A percentile compares a stretch with the other conserved stretches of the same genome.
phyloP scores from a whole-genome alignment of 1,140 invertebrate species.

The Polypedilum vanderplanki region DNA sequence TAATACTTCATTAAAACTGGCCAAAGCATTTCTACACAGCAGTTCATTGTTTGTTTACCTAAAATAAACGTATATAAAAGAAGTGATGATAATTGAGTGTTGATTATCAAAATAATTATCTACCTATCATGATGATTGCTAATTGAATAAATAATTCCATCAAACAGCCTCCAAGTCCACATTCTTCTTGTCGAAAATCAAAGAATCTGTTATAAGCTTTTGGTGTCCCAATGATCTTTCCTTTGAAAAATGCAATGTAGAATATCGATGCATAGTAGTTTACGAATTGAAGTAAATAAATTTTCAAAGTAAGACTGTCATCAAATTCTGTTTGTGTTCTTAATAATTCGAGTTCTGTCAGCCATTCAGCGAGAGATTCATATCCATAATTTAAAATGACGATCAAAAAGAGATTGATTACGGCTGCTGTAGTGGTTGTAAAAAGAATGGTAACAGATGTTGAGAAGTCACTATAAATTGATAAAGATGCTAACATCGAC shows the following conservation, averaged over 20 bases:
- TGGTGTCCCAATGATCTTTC: slow-evolving; percentile 82
- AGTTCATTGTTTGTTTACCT: slow-evolving; percentile 88
- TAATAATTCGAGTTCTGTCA: slow-evolving; percentile 90
- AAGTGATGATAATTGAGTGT: background rate
- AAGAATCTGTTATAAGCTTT: slow-evolving; percentile 69
- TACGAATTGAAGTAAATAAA: slow-evolving; percentile 95
- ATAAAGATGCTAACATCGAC: slow-evolving; percentile 68
- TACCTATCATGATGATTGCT: slow-evolving; percentile 88
- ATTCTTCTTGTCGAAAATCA: slow-evolving; percentile 77
- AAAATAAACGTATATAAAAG: background rate
- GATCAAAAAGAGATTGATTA: slow-evolving; percentile 80
- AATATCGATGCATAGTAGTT: slow-evolving; percentile 99
- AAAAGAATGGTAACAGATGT: slow-evolving; percentile 70
- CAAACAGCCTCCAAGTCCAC: slow-evolving; percentile 81
- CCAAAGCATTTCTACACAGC: slow-evolving; percentile 71
- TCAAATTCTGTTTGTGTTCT: slow-evolving; percentile 97
- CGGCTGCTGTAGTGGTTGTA: slow-evolving; percentile 75
- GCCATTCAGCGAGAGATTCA: slow-evolving; percentile 66
- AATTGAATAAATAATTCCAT: slow-evolving; percentile 89
- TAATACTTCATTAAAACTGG: slow-evolving; percentile 67
- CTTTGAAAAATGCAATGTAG: slow-evolving; percentile 98
- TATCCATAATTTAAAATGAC: slow-evolving; percentile 78
- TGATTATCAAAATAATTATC: background rate
- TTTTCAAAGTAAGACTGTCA: slow-evolving; percentile 92
- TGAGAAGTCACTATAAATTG: slow-evolving; percentile 54